Evolutionary conservation across 2,888 invertebrate genomes (phyloP).

Genomic region (Phortica okadai): DNA sequence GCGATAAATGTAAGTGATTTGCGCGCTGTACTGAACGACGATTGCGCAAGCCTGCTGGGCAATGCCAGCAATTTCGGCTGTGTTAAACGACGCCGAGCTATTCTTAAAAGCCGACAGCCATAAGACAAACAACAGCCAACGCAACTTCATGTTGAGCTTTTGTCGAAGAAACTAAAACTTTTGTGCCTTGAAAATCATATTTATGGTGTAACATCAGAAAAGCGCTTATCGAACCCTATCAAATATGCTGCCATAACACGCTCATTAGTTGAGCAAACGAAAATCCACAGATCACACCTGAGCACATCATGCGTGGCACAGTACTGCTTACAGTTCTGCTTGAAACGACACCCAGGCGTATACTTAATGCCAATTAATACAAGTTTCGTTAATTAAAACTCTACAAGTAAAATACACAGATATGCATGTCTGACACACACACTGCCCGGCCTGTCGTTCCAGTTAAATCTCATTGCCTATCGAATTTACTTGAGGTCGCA

Average conservation of each 20-base stretch:
- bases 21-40: constrained; percentile 44
- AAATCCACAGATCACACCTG: background rate
- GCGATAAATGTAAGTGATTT: constrained; percentile 56
- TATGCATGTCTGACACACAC: background rate
- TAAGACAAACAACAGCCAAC: background rate
- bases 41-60: constrained; percentile 49
- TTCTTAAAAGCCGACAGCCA: background rate
- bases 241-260: background rate
- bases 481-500: background rate
- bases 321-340: background rate
- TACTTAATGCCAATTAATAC: constrained; percentile 58
- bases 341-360: constrained; percentile 49
- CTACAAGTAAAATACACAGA: background rate
- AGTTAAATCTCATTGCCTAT: background rate
- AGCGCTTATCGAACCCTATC: no score
- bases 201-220: background rate
- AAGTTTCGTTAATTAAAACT: constrained; percentile 43
- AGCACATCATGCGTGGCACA: no score
- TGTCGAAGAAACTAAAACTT: background rate
- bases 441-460: background rate
- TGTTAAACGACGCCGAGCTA: background rate
- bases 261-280: constrained; percentile 2
- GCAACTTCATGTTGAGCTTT: background rate
- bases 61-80: background rate
- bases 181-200: background rate